Percentiles rank a stretch among this genome's conserved stretches.
These are phyloP conservation scores for Cataglyphis cursor DNA, from an alignment of 2,888 invertebrate species.

Conservation along the genomic window DNA sequence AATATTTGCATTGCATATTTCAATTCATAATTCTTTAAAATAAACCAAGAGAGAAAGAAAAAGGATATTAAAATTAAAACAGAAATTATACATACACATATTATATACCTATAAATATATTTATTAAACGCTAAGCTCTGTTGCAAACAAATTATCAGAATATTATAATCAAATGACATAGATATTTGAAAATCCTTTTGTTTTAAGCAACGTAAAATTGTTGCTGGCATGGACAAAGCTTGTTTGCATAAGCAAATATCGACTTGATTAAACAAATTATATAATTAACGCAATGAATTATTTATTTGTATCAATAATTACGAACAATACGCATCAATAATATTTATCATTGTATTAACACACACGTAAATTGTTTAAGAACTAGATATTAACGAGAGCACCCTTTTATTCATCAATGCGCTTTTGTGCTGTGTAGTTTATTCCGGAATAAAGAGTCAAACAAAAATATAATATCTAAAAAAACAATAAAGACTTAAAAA, in stretches of 20 bases:
- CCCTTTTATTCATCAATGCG: neutral
- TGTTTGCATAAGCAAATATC: neutral
- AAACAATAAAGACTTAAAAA: slow-evolving; percentile 6
- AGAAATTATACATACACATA: neutral
- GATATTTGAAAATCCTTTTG: neutral
- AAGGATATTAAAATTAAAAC: neutral
- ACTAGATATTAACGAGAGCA: neutral
- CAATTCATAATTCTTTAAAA: neutral
- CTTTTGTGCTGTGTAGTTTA: neutral
- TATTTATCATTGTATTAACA: neutral
- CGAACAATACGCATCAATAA: neutral
- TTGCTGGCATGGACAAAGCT: neutral
- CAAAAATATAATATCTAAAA: neutral
- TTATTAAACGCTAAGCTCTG: neutral
- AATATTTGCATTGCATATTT: too few relatives aligned
- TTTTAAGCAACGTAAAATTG: neutral
- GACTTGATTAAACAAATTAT: neutral
- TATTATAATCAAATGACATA: slow-evolving; percentile 5
- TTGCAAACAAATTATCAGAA: neutral
- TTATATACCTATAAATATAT: neutral
- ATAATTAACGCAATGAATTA: slow-evolving; percentile 9
- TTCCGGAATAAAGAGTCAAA: neutral
- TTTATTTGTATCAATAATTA: neutral
- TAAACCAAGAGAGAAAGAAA: neutral
- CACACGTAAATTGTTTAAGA: neutral